Evolutionary conservation across 1,140 invertebrate genomes (phyloP), one percentile per base, ranked within the genome.

Genomic region (Brachionus angularis): DNA sequence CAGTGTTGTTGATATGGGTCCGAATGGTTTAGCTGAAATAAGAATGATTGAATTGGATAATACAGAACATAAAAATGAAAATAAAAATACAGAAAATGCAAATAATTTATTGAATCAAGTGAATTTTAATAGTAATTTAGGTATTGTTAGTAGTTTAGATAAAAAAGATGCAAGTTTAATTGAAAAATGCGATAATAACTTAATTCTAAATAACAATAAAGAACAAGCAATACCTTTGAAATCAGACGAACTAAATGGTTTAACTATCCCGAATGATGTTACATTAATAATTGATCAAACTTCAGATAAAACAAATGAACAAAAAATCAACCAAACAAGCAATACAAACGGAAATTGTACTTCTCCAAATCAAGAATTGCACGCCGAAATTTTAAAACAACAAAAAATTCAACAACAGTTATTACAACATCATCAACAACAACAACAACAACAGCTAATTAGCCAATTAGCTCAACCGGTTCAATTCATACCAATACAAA

Each of bases 31-130:
- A 23, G 36, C 33, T 2, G 18, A 58, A 58, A 58, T 58, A 4
- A 58, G 36, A 21, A 58, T 58, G 53, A 18, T 58, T 14, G 62
- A 67, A 12, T n/a, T 67, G 21, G 62, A 46, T n/a, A 46, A 67
- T 47, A 67, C 31, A 23, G 62, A 67, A 23, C 33, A 46, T 21
- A 64, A 39, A 29, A 29, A 25, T 16, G 39, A 46, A 47, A 34
- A 33, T 47, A 33, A 67, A 12, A 46, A 33, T 29, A 39, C 62
- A 10, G 10, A 42, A 42, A 42, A 10, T 10, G 39, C 16, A n/a
- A n/a, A n/a, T n/a, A n/a, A n/a, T 16, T 42, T 16, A 42, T 10
- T 10, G 10, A 42, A 16, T 42, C 39, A 42, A 16, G 16, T 42
- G 39, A 16, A 10, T 16, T 42, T 16, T 42, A 42, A 42, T 42